phyloP scores from a whole-genome alignment of 2,797 vertebrate genomes.

The Peromyscus nudipes region DNA sequence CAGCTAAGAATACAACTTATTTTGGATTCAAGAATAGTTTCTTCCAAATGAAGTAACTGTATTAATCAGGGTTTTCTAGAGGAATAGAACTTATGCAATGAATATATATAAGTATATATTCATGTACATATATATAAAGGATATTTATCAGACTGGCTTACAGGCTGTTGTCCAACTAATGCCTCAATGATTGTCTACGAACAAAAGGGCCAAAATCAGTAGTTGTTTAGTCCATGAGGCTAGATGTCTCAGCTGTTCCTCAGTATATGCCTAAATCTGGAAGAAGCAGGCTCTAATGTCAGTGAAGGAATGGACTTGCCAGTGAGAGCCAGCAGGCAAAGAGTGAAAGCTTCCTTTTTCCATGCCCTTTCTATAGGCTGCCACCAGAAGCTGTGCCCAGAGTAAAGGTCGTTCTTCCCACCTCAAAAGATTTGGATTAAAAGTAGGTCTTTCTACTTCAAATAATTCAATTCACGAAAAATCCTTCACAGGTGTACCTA shows the following conservation, averaged over 20 bases:
- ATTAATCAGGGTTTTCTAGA: background rate
- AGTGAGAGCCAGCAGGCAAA: background rate
- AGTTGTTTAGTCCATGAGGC: background rate
- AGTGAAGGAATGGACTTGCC: background rate
- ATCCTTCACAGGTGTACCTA: background rate
- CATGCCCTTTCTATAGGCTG: background rate
- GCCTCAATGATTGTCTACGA: background rate
- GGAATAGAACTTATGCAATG: background rate
- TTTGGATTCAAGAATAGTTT: slow-evolving; percentile 82
- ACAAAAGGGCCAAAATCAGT: background rate
- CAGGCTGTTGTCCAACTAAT: background rate
- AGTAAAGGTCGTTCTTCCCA: background rate
- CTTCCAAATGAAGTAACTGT: background rate
- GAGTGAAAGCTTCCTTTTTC: background rate
- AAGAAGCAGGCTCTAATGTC: background rate
- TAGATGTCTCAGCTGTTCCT: background rate
- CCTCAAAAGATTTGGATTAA: background rate
- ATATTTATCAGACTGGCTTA: background rate
- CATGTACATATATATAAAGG: background rate
- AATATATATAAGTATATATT: background rate
- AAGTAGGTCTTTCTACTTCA: background rate
- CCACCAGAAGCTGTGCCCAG: background rate
- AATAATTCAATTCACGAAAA: background rate
- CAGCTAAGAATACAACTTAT: slow-evolving; percentile 85
- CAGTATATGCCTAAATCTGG: background rate